phyloP scores from a whole-genome alignment of 2,113 vertebrate species.

The Podiceps cristatus region DNA sequence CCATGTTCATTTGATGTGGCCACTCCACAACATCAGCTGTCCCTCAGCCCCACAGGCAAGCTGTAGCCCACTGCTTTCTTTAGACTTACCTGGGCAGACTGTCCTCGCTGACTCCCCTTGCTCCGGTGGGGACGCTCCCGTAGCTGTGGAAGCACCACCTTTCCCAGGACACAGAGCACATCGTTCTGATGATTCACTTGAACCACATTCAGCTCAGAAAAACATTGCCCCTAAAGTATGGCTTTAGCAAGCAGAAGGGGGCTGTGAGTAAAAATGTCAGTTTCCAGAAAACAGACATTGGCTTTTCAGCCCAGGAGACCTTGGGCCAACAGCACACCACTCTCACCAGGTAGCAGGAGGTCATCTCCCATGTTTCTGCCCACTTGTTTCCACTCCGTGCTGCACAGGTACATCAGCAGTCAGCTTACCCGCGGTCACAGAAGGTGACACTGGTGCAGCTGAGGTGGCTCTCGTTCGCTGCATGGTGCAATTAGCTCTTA shows the following conservation, averaged over 20 bases:
- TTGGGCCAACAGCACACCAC: neutral
- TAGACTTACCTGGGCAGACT: neutral
- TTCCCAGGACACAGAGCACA: neutral
- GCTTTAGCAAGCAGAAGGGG: neutral
- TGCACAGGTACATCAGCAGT: neutral
- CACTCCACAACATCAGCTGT: neutral
- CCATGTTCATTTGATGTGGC: rapidly evolving
- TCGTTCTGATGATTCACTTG: rapidly evolving
- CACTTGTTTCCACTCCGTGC: neutral
- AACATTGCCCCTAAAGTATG: neutral
- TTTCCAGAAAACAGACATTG: neutral
- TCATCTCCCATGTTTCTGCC: neutral
- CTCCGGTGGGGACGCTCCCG: neutral
- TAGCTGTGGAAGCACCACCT: neutral
- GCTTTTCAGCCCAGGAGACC: neutral
- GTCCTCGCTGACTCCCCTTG: rapidly evolving
- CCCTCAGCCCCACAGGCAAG: neutral
- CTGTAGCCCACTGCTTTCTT: neutral
- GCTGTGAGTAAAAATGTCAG: neutral
- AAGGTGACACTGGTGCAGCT: neutral
- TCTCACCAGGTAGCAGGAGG: neutral
- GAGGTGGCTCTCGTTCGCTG: rapidly evolving
- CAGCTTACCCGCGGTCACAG: rapidly evolving
- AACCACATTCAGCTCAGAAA: neutral
- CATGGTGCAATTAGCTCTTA: neutral